Evolutionary conservation across 2,888 invertebrate genomes (phyloP), one percentile per base, ranked within the genome.

Genomic region (Pollenia labialis): DNA sequence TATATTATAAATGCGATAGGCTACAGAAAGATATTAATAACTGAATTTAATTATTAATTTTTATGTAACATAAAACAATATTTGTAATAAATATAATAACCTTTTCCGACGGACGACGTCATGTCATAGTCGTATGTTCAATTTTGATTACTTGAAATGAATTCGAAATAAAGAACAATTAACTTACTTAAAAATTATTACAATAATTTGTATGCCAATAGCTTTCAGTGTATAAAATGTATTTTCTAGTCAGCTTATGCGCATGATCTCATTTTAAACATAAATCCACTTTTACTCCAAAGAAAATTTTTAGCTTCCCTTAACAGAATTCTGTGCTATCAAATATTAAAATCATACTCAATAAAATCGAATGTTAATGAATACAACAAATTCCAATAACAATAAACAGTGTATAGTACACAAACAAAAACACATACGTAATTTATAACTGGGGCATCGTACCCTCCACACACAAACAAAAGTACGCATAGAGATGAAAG

Each of bases 371-470:
- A 64, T 52, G 50, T 50, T 62, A 11, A 32, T 18, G 60, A 64
- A 32, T 64, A 32, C 42, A 71, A 75, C 3, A 68, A 42, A 52
- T 52, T 11, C 12, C 44, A 23, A 76, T n/a, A 48, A 14, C 60
- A n/a, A 56, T 18, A 2, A 46, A 18, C 16, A 77, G 56, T 56
- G 46, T 11, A 14, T 58, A 40, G 48, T 48, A 50, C 14, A 4
- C n/a, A 50, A 64, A 52, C 12, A 52, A 58, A 14, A 6, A 71
- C 23, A 52, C 7, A 44, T 23, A 32, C 16, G 16, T 18, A 54
- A 75, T 72, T 68, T 69, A 46, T 81, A 85, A 76, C 62, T 81
- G 72, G 77, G 54, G 23, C 60, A 81, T 74, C 23, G 14, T 64
- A 75, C 40, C 52, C 75, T 56, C 23, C 18, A 60, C 54, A 50